Evolutionary conservation across 2,797 vertebrate species (phyloP), one percentile per base, ranked within the genome.

Genomic region (Gallinago solitaria): DNA sequence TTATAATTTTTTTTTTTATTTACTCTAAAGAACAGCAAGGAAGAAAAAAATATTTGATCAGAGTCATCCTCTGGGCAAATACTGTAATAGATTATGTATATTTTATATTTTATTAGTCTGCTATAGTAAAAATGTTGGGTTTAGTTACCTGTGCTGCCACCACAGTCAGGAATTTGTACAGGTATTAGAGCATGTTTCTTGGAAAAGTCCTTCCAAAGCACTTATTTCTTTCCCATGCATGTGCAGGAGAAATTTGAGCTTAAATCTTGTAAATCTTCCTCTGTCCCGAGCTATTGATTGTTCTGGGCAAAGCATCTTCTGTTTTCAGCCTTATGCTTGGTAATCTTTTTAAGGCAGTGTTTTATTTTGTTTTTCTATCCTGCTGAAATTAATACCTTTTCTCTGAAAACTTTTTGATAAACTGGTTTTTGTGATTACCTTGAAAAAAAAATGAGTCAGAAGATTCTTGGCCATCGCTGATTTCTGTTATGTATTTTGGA

Each of bases 311-410:
- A 81, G 5, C 37, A n/a, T 78, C 45, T 76, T 80, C 81, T 83
- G 16, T 56, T 83, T 90, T 60, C 27, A 60, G 20, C 64, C 9
- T 65, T 83, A 32, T 11, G 28, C 23, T 35, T 59, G 12, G 15
- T 83, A 83, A 86, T 68, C 61, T 69, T 93, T 60, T 73, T 53
- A 77, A 87, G 59, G 47, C 35, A 28, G 15, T 50, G n/a, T 61
- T 92, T 86, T 90, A 23, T 83, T 84, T 92, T 71, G 33, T 7
- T 92, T 89, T 83, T 63, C 35, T 6, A 73, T 25, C 24, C 30
- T 95, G 45, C 17, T 61, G 77, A 74, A 95, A 80, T 76, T 35
- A 86, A 64, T 93, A 57, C 41, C 21, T 83, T 79, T 90, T 86
- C 69, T 71, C 11, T 86, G 76, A 83, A 83, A 88, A 71, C 57